These are phyloP conservation scores for Eledona agricola DNA, from an alignment of 2,888 invertebrate genomes.

Conservation along the genomic window DNA sequence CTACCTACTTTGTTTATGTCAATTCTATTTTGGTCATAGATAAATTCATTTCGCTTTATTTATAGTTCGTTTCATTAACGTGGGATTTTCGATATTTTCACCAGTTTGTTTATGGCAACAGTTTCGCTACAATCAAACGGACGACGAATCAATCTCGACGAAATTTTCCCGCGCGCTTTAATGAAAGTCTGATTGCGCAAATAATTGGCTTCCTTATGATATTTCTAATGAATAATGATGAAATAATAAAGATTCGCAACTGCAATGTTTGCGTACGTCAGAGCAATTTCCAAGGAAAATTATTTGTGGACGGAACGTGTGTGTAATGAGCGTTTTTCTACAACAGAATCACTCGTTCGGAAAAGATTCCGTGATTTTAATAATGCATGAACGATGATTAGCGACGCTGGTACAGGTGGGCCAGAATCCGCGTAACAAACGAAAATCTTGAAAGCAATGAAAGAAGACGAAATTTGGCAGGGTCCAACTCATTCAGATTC, in stretches of 20 bases:
- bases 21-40: conserved; percentile 28
- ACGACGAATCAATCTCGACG: conserved; percentile 3
- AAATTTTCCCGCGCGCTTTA: conserved; percentile 6
- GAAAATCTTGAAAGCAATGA: conserved; percentile 13
- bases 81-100: conserved; percentile 1
- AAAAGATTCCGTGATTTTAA: too few species aligned
- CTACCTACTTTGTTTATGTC: conserved; percentile 22
- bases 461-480: conserved; percentile 23
- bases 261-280: conserved; percentile 10
- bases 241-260: conserved; percentile 10
- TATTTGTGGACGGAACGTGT: too few species aligned
- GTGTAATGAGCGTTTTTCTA: too few species aligned
- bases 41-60: conserved; percentile 24
- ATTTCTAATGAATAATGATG: conserved; percentile 18
- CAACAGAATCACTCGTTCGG: too few species aligned
- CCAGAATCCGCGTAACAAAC: conserved; percentile 13
- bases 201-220: conserved; percentile 16
- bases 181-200: conserved; percentile 19
- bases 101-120: not conserved
- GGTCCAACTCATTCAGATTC: conserved; percentile 21
- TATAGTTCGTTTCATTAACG: conserved; percentile 22
- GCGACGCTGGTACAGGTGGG: too few species aligned
- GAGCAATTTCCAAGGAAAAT: conserved; percentile 6
- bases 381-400: too few species aligned
- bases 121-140: too few species aligned